Conservation (phyloP, 2,888 invertebrate species). For the Rhagophthalmus giganteus region DNA sequence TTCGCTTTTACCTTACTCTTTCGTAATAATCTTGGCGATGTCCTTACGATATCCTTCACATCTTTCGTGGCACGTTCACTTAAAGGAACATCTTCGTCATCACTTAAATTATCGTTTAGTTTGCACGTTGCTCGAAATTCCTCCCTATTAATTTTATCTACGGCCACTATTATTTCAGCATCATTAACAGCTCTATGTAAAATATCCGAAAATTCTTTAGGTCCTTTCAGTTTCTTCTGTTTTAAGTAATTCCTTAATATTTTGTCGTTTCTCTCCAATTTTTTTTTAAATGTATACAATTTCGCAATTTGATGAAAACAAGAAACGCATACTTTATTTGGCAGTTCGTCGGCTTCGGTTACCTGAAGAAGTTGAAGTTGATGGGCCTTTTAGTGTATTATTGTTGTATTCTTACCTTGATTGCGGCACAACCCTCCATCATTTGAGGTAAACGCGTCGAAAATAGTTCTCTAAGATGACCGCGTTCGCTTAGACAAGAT, state of each 20-base stretch:
- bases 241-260: conserved; percentile 45
- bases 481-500: conserved; percentile 45
- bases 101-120: conserved; percentile 29
- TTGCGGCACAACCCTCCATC: conserved; percentile 46
- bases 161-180: conserved; percentile 39
- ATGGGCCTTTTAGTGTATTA: background rate
- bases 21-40: conserved; percentile 10
- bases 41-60: conserved; percentile 5
- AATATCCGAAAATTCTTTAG: conserved; percentile 38
- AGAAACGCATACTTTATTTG: conserved; percentile 51
- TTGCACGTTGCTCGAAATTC: too few species aligned
- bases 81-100: conserved; percentile 36
- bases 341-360: conserved; percentile 50
- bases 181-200: conserved; percentile 45
- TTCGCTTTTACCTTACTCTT: conserved; percentile 30
- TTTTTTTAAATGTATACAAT: conserved; percentile 52
- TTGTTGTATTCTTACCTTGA: conserved; percentile 42
- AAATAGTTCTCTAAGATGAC: conserved; percentile 44
- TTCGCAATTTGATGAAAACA: conserved; percentile 53
- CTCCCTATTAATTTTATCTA: conserved; percentile 26
- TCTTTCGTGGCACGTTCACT: conserved; percentile 25
- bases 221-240: conserved; percentile 34
- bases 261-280: conserved; percentile 50
- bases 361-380: conserved; percentile 43
- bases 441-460: conserved; percentile 47